Conservation (phyloP, 2,113 vertebrate genomes). For the Elephantulus edwardii region DNA sequence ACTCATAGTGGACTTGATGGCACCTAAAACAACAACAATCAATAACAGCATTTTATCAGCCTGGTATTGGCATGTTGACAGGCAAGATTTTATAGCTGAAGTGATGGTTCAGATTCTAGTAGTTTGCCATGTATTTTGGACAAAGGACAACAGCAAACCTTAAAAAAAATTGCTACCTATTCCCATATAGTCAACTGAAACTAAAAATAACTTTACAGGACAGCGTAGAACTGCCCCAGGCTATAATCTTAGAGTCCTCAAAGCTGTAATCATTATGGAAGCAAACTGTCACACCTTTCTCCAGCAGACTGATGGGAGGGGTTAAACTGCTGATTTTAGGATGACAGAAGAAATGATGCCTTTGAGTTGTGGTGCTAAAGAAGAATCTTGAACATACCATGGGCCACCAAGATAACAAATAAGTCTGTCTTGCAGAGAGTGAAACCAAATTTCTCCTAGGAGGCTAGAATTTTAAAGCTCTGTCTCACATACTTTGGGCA, state of each 20-base stretch:
- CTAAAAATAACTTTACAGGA: neutral
- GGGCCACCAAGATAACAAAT: no score
- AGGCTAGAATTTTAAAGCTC: no score
- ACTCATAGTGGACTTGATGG: no score
- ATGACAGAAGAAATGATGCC: no score
- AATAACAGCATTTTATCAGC: no score
- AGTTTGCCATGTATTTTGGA: neutral
- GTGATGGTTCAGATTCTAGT: neutral
- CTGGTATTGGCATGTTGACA: neutral
- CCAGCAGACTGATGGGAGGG: neutral
- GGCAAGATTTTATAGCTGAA: neutral
- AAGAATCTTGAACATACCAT: no score
- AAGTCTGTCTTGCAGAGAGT: no score
- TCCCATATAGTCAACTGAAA: neutral
- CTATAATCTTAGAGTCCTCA: neutral
- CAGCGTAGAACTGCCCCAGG: neutral
- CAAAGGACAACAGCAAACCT: neutral
- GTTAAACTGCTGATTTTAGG: no score
- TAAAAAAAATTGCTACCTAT: neutral
- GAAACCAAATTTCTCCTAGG: no score
- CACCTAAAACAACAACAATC: no score
- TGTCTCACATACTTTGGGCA: no score
- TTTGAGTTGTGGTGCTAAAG: no score
- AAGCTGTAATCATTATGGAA: neutral
- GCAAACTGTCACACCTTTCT: neutral